Evolutionary conservation across 2,113 vertebrate genomes (phyloP).

Genomic region (Campylomormyrus tamandua): DNA sequence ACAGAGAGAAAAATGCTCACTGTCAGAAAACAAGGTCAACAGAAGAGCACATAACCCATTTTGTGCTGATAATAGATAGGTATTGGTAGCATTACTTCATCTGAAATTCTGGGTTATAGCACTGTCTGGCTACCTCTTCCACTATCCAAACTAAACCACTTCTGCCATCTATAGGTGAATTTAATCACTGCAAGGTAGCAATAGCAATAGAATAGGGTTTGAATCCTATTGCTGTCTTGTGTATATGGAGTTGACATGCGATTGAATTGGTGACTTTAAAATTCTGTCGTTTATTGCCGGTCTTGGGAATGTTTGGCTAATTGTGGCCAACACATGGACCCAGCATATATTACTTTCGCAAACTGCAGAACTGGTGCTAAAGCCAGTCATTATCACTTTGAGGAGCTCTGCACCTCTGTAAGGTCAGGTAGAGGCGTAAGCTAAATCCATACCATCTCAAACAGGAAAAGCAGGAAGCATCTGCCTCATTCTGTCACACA

Average conservation of each 20-base stretch:
- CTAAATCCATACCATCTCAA: not conserved
- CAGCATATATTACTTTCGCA: not conserved
- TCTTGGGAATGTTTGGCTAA: not conserved
- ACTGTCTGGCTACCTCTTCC: not conserved
- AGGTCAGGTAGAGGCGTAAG: not conserved
- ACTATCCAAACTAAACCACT: slow-evolving; percentile 3
- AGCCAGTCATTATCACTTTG: not conserved
- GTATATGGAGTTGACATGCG: not conserved
- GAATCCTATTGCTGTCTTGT: not conserved
- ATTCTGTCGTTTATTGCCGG: not conserved
- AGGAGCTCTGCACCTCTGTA: not conserved
- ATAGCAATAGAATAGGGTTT: not conserved
- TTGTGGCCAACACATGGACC: not conserved
- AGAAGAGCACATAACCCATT: slow-evolving; percentile 23
- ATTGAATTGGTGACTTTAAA: not conserved
- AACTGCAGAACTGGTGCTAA: not conserved
- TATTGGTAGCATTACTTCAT: slow-evolving; percentile 23
- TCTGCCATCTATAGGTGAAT: slow-evolving; percentile 17
- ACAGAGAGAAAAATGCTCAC: slow-evolving; percentile 18
- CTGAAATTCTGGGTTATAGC: slow-evolving; percentile 20
- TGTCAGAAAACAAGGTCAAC: slow-evolving; percentile 25
- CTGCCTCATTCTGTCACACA: not conserved
- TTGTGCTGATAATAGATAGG: slow-evolving; percentile 25
- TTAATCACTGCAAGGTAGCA: not conserved
- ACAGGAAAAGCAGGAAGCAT: not conserved